Conservation (phyloP, 1,140 invertebrate genomes). For the Onthophagus taurus region DNA sequence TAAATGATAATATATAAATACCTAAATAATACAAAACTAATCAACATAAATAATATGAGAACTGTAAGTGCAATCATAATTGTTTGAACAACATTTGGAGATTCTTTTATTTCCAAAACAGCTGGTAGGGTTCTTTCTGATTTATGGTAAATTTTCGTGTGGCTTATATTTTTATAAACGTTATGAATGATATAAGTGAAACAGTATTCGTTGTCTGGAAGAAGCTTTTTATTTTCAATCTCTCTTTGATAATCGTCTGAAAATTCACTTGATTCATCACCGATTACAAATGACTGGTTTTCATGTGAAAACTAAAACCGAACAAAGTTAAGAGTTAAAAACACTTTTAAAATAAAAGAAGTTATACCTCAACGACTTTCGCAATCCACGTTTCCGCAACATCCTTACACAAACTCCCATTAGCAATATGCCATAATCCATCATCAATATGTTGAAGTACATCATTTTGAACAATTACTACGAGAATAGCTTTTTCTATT, state of each 20-base stretch:
- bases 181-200: neutral
- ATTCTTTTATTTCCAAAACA: neutral
- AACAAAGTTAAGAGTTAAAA: too few species aligned
- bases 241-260: too few species aligned
- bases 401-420: too few species aligned
- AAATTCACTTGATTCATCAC: too few species aligned
- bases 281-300: too few species aligned
- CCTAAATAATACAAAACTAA: neutral
- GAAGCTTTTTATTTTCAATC: neutral
- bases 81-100: neutral
- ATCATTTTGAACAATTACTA: neutral
- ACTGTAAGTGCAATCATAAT: neutral
- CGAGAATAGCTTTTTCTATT: neutral
- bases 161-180: neutral
- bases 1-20: too few species aligned
- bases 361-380: too few species aligned
- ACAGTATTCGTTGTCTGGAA: neutral
- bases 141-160: slow-evolving; percentile 1
- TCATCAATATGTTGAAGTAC: too few species aligned
- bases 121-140: neutral
- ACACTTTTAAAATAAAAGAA: too few species aligned
- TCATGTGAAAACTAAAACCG: too few species aligned
- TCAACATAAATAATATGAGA: neutral
- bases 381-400: too few species aligned
- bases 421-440: too few species aligned